These are phyloP conservation scores for Galeopterus variegatus DNA, from an alignment of 2,113 vertebrate species.

Conservation along the genomic window DNA sequence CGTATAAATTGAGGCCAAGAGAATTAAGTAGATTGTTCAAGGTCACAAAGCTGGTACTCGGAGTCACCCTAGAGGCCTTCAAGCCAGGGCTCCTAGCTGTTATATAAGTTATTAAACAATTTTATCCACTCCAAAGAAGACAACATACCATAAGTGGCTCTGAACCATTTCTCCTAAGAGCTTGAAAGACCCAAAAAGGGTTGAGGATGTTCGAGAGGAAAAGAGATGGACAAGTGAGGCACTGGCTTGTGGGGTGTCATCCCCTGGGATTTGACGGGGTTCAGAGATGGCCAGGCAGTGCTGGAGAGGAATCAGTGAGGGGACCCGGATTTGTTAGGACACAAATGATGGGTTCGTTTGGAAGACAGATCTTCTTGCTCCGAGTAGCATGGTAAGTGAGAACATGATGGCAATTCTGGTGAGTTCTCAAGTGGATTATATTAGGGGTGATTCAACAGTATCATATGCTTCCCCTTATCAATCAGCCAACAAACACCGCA, in stretches of 20 bases:
- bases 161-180: background rate
- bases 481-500: background rate
- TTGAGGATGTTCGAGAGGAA: background rate
- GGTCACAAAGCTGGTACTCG: background rate
- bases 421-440: background rate
- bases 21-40: background rate
- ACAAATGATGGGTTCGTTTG: background rate
- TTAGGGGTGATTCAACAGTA: background rate
- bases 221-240: background rate
- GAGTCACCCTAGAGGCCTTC: background rate
- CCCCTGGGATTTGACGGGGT: background rate
- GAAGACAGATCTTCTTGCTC: background rate
- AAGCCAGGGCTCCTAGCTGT: background rate
- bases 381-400: background rate
- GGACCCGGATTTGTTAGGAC: background rate
- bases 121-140: background rate
- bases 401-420: background rate
- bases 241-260: background rate
- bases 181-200: background rate
- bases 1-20: background rate
- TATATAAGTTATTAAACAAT: background rate
- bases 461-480: background rate
- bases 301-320: background rate
- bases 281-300: background rate
- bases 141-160: fast-evolving